phyloP scores from a whole-genome alignment of 1,140 invertebrate genomes.

The Zeugodacus cucurbitae region DNA sequence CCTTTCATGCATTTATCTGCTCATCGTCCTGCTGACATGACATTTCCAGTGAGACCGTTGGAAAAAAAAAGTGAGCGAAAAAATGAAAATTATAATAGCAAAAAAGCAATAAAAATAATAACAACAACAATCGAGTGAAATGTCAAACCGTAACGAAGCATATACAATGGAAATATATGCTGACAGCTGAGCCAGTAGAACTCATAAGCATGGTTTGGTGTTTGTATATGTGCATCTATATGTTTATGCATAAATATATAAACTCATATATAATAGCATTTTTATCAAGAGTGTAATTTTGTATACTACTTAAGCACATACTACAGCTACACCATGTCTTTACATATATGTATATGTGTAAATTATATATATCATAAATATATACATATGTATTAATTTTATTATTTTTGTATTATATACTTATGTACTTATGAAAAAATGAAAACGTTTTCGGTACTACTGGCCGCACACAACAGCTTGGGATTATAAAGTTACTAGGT shows the following conservation, averaged over 20 bases:
- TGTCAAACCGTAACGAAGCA: neutral
- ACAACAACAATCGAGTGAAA: conserved; percentile 25
- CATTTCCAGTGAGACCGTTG: neutral
- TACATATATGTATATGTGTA: neutral
- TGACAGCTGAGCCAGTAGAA: neutral
- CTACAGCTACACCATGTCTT: too few relatives aligned
- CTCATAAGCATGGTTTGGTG: too few relatives aligned
- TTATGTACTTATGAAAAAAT: neutral
- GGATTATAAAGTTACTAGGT: neutral
- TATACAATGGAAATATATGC: neutral
- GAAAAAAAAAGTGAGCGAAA: neutral
- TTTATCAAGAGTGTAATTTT: too few relatives aligned
- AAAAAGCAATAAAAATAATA: neutral
- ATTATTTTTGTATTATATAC: too few relatives aligned
- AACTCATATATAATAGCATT: neutral
- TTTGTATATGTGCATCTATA: too few relatives aligned
- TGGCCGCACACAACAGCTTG: neutral
- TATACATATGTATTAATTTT: neutral
- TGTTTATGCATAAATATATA: neutral
- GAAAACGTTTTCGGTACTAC: neutral
- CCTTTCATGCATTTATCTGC: conserved; percentile 19
- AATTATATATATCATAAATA: neutral
- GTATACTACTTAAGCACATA: too few relatives aligned
- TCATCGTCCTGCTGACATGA: conserved; percentile 26
- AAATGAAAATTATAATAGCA: neutral